Evolutionary conservation across 1,140 invertebrate genomes (phyloP).

Genomic region (Lepidurus arcticus): DNA sequence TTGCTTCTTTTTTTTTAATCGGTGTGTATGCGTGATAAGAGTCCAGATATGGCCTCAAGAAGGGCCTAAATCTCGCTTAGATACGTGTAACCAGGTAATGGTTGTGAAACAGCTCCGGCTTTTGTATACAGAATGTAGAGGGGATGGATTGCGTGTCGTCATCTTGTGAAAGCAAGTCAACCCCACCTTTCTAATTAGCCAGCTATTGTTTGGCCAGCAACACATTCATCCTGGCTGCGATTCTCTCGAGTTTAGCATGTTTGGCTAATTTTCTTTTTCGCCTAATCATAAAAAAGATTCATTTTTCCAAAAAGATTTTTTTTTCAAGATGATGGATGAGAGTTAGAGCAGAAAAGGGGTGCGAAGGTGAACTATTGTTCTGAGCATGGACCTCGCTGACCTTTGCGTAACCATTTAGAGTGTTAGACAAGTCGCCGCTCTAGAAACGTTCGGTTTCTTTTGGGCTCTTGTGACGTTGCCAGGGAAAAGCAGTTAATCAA

Average conservation of each 20-base stretch:
- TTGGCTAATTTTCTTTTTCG: too few relatives aligned
- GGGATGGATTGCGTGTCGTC: neutral
- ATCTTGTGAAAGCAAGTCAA: neutral
- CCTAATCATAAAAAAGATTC: too few relatives aligned
- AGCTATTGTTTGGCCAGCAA: constrained; percentile 17
- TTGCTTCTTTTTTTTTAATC: too few relatives aligned
- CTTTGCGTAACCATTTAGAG: neutral
- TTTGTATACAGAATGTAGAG: neutral
- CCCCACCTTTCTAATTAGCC: constrained; percentile 21
- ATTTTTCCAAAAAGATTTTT: too few relatives aligned
- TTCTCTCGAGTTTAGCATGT: too few relatives aligned
- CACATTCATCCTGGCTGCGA: neutral
- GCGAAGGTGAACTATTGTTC: constrained; percentile 3
- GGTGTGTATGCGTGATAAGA: too few relatives aligned
- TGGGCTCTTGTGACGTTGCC: too few relatives aligned
- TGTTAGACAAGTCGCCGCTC: constrained; percentile 1
- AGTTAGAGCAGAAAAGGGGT: neutral
- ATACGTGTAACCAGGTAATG: neutral
- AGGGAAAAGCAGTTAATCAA: neutral
- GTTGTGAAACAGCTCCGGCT: neutral
- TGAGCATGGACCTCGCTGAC: neutral
- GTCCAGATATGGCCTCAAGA: too few relatives aligned
- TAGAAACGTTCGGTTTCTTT: too few relatives aligned
- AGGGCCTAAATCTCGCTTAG: too few relatives aligned
- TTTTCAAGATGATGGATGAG: too few relatives aligned